phyloP scores from a whole-genome alignment of 2,113 vertebrate species.

The Neofelis nebulosa region DNA sequence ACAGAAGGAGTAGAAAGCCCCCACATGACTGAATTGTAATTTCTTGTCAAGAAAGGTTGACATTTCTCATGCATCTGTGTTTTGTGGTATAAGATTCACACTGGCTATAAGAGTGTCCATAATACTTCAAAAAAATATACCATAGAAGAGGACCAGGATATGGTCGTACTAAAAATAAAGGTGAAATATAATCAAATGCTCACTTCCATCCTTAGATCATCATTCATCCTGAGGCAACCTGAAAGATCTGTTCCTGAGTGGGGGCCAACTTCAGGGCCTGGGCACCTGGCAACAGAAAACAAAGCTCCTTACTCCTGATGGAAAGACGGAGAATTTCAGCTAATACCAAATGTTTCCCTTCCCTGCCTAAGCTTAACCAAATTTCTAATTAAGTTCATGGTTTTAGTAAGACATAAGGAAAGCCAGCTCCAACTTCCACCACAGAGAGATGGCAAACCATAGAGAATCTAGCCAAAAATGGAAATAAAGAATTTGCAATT shows the following conservation, averaged over 20 bases:
- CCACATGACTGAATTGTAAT: neutral
- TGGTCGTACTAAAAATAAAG: neutral
- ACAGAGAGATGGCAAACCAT: neutral
- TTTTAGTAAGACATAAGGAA: neutral
- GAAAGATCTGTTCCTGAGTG: conserved; percentile 60
- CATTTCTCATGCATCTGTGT: neutral
- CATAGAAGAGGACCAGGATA: neutral
- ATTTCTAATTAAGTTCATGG: neutral
- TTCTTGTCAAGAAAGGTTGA: neutral
- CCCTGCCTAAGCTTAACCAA: neutral
- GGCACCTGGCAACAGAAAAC: conserved; percentile 81
- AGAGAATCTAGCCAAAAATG: conserved; percentile 39
- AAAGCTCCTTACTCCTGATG: conserved; percentile 65
- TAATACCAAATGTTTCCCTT: neutral
- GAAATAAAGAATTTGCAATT: conserved; percentile 73
- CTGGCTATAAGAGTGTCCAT: neutral
- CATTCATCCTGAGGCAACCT: conserved; percentile 72
- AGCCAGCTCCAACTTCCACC: neutral
- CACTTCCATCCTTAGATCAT: conserved; percentile 82
- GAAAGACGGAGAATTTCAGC: neutral
- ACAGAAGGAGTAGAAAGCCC: neutral
- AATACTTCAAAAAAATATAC: neutral
- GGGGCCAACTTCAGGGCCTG: conserved; percentile 52
- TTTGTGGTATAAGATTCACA: neutral
- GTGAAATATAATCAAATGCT: conserved; percentile 72